Percentiles rank a stretch among this genome's conserved stretches.
phyloP scores from a whole-genome alignment of 1,140 invertebrate genomes.

The Uloborus diversus region DNA sequence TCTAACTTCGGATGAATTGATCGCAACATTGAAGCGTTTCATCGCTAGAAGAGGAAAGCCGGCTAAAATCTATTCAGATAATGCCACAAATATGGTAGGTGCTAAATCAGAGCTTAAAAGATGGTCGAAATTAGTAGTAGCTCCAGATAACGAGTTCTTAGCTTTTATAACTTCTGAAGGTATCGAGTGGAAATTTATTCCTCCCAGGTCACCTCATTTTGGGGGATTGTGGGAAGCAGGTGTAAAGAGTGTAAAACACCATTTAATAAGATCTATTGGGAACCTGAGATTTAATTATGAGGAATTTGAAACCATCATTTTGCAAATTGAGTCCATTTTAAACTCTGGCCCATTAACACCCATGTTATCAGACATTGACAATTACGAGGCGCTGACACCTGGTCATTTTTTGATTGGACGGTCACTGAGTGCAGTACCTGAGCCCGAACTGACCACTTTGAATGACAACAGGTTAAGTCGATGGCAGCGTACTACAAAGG shows the following conservation, averaged over 20 bases:
- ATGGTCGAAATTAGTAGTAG: too few species aligned
- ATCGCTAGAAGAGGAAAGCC: too few species aligned
- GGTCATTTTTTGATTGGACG: background rate
- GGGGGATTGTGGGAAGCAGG: background rate
- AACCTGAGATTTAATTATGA: background rate
- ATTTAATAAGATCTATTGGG: background rate
- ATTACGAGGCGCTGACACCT: background rate
- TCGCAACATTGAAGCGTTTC: background rate
- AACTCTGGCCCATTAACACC: too few species aligned
- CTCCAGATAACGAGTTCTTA: too few species aligned
- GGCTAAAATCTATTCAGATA: too few species aligned
- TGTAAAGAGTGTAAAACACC: background rate
- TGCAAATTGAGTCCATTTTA: background rate
- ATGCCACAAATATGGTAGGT: too few species aligned
- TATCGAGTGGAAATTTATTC: background rate
- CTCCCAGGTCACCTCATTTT: too few species aligned
- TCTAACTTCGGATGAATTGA: background rate
- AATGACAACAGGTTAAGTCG: background rate
- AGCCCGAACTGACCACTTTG: background rate
- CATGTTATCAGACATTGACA: background rate
- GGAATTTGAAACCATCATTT: conserved; percentile 11
- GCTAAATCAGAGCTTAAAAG: too few species aligned
- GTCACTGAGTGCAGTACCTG: background rate
- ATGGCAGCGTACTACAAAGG: background rate
- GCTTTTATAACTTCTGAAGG: background rate